A percentile compares a stretch with the other conserved stretches of the same genome.
Evolutionary conservation across 2,888 invertebrate species (phyloP).

Genomic region (Toxonevra muliebris): DNA sequence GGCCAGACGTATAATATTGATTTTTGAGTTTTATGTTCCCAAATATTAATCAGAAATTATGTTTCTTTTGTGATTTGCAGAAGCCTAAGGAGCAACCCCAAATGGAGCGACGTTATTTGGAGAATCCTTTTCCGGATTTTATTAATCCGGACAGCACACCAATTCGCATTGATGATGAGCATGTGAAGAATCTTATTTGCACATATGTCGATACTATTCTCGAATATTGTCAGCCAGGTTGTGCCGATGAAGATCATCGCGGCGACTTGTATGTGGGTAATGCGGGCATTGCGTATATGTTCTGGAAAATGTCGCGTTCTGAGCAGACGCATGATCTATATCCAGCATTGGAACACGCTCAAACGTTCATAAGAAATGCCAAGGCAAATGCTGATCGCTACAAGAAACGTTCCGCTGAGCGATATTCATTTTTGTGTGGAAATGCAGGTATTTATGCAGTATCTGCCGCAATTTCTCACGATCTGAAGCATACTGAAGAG

Average conservation of each 20-base stretch:
- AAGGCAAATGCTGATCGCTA: constrained; percentile 67
- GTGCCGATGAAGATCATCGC: constrained; percentile 56
- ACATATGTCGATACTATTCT: constrained; percentile 63
- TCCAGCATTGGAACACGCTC: constrained; percentile 70
- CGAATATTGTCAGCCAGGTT: constrained; percentile 58
- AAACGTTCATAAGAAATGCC: constrained; percentile 73
- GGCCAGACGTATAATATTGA: too few relatives aligned
- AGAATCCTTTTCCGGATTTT: constrained; percentile 62
- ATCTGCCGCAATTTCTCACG: constrained; percentile 70
- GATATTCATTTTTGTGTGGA: constrained; percentile 80
- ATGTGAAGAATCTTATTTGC: constrained; percentile 60
- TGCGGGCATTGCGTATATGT: constrained; percentile 77
- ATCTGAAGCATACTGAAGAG: constrained; percentile 65
- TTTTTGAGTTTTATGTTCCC: too few relatives aligned
- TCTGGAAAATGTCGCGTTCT: constrained; percentile 73
- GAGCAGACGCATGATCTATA: constrained; percentile 60
- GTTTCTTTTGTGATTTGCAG: constrained; percentile 1
- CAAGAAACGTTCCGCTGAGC: constrained; percentile 67
- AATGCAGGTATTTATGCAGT: constrained; percentile 81
- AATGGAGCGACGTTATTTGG: constrained; percentile 62
- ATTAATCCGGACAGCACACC: constrained; percentile 47
- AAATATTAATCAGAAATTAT: not conserved
- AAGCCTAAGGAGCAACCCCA: constrained; percentile 5
- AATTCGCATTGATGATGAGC: constrained; percentile 56
- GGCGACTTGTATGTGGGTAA: constrained; percentile 64